Conservation (phyloP, 1,140 invertebrate genomes). For the Pantala flavescens region DNA sequence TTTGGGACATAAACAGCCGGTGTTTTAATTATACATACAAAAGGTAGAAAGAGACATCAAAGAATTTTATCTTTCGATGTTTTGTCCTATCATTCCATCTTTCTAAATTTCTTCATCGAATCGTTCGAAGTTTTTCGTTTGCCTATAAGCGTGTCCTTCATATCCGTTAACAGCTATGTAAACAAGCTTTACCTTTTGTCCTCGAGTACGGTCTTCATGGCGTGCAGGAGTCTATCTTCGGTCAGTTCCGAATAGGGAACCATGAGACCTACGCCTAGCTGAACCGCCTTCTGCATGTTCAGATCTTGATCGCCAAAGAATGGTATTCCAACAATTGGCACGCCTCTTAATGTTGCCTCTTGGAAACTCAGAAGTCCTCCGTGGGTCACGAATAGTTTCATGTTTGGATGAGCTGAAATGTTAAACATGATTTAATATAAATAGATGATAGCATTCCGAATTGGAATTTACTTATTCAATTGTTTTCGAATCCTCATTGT, state of each 20-base stretch:
- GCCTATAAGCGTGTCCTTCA: too few species aligned
- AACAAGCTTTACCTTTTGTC: constrained; percentile 21
- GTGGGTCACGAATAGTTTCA: constrained; percentile 34
- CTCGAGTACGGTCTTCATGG: constrained; percentile 18
- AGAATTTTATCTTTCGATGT: too few species aligned
- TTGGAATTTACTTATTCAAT: too few species aligned
- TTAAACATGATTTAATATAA: background rate
- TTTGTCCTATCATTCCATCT: too few species aligned
- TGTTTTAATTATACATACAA: too few species aligned
- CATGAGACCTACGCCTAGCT: constrained; percentile 14
- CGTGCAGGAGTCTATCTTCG: constrained; percentile 16
- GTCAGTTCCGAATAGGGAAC: constrained; percentile 19
- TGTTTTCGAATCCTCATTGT: too few species aligned
- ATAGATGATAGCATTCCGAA: too few species aligned
- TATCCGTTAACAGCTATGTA: too few species aligned
- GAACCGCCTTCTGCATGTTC: constrained; percentile 25
- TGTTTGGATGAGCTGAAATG: constrained; percentile 28
- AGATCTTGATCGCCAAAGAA: constrained; percentile 33
- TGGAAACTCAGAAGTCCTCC: constrained; percentile 34
- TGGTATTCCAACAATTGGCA: constrained; percentile 34
- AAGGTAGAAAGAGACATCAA: too few species aligned
- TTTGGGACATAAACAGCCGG: too few species aligned
- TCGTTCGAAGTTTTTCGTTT: too few species aligned
- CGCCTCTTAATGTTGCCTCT: constrained; percentile 32
- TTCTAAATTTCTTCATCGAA: too few species aligned